Percentiles rank a stretch among this genome's conserved stretches.
Evolutionary conservation across 1,140 invertebrate species (phyloP).

Genomic region (Heliothis subflexa): DNA sequence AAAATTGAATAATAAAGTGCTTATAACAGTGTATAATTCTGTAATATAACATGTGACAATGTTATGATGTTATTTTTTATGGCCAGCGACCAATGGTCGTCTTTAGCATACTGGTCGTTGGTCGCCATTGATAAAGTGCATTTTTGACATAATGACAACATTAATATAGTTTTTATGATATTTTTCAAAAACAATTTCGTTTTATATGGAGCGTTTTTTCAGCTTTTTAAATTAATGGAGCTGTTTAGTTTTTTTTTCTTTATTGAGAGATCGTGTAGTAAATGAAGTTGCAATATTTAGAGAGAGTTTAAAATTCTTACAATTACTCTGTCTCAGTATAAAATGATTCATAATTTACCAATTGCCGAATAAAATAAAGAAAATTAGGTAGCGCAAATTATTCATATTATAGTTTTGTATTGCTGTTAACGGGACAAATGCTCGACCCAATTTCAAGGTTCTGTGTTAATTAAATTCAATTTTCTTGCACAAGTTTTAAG

Average conservation of each 20-base stretch:
- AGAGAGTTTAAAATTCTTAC: too few relatives aligned
- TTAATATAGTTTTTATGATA: background rate
- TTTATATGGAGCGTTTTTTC: background rate
- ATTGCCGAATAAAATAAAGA: too few relatives aligned
- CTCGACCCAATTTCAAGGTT: background rate
- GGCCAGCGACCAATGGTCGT: background rate
- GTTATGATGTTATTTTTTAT: conserved; percentile 18
- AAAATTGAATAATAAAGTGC: conserved; percentile 30
- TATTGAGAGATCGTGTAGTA: too few relatives aligned
- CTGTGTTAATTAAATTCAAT: background rate
- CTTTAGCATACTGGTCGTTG: background rate
- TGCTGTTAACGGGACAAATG: too few relatives aligned
- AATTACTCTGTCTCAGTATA: too few relatives aligned
- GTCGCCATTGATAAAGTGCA: background rate
- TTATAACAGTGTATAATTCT: conserved; percentile 2
- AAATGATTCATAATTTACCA: too few relatives aligned
- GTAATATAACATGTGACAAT: conserved; percentile 19
- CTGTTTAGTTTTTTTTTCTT: background rate
- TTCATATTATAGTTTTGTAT: too few relatives aligned
- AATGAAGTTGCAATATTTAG: too few relatives aligned
- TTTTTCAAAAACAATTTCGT: background rate
- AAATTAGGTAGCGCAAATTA: too few relatives aligned
- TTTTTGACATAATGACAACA: background rate
- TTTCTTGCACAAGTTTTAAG: background rate
- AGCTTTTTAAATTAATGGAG: background rate